A percentile compares a stretch with the other conserved stretches of the same genome.
Conservation (phyloP, 23 tunicate species). For the Halocynthia aurantium region DNA sequence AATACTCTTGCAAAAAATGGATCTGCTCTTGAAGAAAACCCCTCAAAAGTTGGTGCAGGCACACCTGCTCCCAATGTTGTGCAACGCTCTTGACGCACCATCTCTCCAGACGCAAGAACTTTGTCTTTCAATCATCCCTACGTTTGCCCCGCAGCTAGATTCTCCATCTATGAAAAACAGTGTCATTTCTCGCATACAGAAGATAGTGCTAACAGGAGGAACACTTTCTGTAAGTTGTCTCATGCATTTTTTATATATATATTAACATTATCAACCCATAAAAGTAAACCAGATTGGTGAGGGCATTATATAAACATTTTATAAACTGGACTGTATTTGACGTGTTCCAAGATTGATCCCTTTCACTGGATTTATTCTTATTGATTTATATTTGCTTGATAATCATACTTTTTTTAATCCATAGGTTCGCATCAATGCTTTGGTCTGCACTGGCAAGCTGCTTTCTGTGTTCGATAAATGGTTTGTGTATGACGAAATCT, state of each 20-base stretch:
- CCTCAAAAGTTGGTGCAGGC: conserved; percentile 43
- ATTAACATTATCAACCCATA: too few species aligned
- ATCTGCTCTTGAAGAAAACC: conserved; percentile 58
- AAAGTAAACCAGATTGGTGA: too few species aligned
- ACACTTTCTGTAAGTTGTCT: conserved; percentile 56
- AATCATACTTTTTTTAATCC: not conserved
- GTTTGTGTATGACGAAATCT: conserved; percentile 76
- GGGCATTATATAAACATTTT: not conserved
- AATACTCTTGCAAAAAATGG: conserved; percentile 83
- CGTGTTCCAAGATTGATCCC: not conserved
- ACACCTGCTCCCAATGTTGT: conserved; percentile 81
- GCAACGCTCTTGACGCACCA: conserved; percentile 58
- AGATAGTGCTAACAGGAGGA: conserved; percentile 55
- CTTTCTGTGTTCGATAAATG: conserved; percentile 76
- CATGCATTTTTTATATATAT: not conserved
- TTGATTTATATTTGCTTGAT: not conserved
- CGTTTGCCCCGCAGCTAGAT: conserved; percentile 63
- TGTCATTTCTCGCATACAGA: conserved; percentile 67
- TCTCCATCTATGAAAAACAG: conserved; percentile 54
- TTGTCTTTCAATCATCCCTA: conserved; percentile 72
- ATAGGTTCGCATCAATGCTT: conserved; percentile 78
- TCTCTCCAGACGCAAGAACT: conserved; percentile 74
- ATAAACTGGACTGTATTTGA: not conserved
- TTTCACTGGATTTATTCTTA: not conserved
- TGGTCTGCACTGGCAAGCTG: conserved; percentile 83